Percentiles rank a stretch among this genome's conserved stretches.
Evolutionary conservation across 1,140 invertebrate species (phyloP).

Genomic region (Metopolophium dirhodum): DNA sequence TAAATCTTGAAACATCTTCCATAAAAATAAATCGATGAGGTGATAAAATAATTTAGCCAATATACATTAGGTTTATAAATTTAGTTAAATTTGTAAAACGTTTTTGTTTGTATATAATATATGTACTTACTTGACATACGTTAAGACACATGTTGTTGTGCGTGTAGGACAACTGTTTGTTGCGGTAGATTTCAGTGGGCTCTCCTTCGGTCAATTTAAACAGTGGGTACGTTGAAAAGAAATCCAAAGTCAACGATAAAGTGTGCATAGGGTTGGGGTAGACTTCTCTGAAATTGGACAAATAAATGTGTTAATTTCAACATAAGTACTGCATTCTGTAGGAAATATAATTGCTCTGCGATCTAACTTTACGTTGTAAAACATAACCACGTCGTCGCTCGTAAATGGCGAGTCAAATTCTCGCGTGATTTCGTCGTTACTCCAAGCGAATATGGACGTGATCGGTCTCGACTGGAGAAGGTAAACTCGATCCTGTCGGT

Average conservation of each 20-base stretch:
- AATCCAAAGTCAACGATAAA: slow-evolving; percentile 34
- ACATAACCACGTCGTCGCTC: slow-evolving; percentile 64
- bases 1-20: slow-evolving; percentile 43
- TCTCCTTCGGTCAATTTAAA: not conserved
- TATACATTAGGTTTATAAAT: not conserved
- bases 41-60: not conserved
- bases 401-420: slow-evolving; percentile 72
- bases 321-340: not conserved
- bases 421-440: slow-evolving; percentile 75
- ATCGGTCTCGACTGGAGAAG: slow-evolving; percentile 77
- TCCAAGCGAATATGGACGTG: slow-evolving; percentile 73
- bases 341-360: not conserved
- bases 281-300: slow-evolving; percentile 33
- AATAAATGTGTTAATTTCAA: not conserved
- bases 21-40: not conserved
- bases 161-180: slow-evolving; percentile 19
- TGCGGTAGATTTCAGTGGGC: slow-evolving; percentile 14
- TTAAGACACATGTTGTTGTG: slow-evolving; percentile 35
- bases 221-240: not conserved
- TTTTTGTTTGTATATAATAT: not conserved
- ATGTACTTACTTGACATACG: slow-evolving; percentile 21
- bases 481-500: slow-evolving; percentile 65
- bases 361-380: slow-evolving; percentile 64
- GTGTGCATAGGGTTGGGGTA: slow-evolving; percentile 23
- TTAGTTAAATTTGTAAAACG: not conserved